Evolutionary conservation across 2,888 invertebrate species (phyloP), one percentile per base, ranked within the genome.

Genomic region (Drosophila koepferae): DNA sequence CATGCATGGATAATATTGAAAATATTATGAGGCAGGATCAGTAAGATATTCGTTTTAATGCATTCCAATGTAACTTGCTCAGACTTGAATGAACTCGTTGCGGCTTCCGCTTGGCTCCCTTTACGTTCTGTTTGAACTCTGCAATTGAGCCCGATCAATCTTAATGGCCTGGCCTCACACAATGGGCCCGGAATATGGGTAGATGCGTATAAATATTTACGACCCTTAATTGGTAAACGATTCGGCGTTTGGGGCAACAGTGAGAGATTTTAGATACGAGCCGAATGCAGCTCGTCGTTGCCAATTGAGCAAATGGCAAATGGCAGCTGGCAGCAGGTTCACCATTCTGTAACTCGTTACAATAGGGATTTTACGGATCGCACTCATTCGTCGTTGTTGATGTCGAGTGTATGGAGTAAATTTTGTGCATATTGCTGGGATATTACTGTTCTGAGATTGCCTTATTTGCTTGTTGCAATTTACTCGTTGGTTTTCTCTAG

Each of bases 171-270:
- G 72, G 49, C 69, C 64, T 53, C 74, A 67, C 40, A 63, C 73
- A 65, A 65, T 78, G 60, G 46, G 40, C 54, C 62, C 34, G 28
- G 28, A 58, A 69, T 78, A 53, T 48, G 61, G 68, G 43, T 55
- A 62, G 54, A 59, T 74, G 77, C 60, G 53, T 61, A 87, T 89
- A 65, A 86, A 86, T 72, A 40, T 86, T 89, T 68, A 87, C 74
- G 88, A 87, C 53, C 69, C 62, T 53, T 62, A 80, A 72, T 81
- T 79, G 79, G 62, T 56, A 64, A 62, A 63, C 56, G 55, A 54
- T 62, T 44, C 79, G 44, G 44, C 54, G 49, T 51, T 51, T 51
- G 34, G 16, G 46, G 36, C 53, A 20, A 53, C 36, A 16, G 36
- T 20, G 14, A 14, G n/a, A 56, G 68, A 48, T 18, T 48, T 18